A percentile compares a stretch with the other conserved stretches of the same genome.
These are phyloP conservation scores for Ceyx cyanopectus DNA, from an alignment of 2,113 vertebrate genomes.

Conservation along the genomic window DNA sequence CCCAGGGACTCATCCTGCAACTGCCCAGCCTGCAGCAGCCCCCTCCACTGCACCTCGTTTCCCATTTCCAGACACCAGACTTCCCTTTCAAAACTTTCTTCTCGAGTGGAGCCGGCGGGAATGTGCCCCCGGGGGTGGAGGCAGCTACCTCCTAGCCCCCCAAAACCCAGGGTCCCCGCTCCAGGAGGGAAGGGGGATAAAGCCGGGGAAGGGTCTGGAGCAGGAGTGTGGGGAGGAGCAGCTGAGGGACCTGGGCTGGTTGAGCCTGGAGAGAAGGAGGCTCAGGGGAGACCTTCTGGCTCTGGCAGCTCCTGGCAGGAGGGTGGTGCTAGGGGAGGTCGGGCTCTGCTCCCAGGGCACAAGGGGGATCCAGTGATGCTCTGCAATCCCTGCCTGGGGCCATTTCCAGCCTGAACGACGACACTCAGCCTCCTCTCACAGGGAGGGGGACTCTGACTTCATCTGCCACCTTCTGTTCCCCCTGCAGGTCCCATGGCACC, in stretches of 20 bases:
- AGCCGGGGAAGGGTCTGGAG: not conserved
- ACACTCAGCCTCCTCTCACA: fast-evolving
- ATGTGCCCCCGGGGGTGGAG: not conserved
- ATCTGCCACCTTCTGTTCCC: not conserved
- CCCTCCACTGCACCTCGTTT: not conserved
- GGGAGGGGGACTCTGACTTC: fast-evolving
- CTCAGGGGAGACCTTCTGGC: not conserved
- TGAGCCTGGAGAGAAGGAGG: not conserved
- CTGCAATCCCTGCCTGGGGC: fast-evolving
- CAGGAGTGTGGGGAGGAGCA: not conserved
- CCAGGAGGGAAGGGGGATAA: not conserved
- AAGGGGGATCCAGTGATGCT: not conserved
- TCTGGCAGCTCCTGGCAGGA: not conserved
- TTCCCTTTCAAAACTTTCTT: not conserved
- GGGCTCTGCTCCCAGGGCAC: not conserved
- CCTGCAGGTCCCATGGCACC: not conserved
- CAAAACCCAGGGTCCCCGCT: not conserved
- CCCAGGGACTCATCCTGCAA: not conserved
- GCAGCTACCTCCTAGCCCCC: not conserved
- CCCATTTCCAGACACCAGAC: conserved; percentile 6
- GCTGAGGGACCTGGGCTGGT: not conserved
- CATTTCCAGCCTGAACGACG: not conserved
- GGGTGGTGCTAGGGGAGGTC: not conserved
- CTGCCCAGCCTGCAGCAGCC: not conserved
- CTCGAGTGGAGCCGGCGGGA: fast-evolving